These are phyloP conservation scores for Xylota sylvarum DNA, from an alignment of 2,888 invertebrate species.

Conservation along the genomic window DNA sequence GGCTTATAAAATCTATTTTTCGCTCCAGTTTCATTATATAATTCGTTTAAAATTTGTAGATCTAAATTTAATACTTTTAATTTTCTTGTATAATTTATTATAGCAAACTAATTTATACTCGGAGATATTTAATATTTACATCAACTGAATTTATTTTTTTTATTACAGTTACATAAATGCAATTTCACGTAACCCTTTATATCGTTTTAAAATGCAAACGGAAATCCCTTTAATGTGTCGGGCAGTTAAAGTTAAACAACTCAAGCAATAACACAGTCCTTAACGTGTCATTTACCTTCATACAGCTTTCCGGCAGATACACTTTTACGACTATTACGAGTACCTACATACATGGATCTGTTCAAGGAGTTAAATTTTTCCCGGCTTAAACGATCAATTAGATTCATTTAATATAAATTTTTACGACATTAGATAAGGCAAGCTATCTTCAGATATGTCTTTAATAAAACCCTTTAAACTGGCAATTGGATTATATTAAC, in stretches of 20 bases:
- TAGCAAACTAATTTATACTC: background rate
- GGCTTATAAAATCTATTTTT: no score
- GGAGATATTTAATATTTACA: background rate
- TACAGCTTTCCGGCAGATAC: conserved; percentile 28
- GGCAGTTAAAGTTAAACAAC: conserved; percentile 17
- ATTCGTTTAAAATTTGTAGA: background rate
- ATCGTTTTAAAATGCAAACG: background rate
- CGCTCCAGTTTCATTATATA: background rate
- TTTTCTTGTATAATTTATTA: background rate
- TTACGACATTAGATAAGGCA: conserved; percentile 28
- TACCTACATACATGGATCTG: background rate
- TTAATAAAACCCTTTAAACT: background rate
- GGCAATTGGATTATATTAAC: conserved; percentile 1
- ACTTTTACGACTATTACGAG: conserved; percentile 22
- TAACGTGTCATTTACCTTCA: background rate
- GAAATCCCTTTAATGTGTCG: background rate
- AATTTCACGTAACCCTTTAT: background rate
- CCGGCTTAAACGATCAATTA: conserved; percentile 30
- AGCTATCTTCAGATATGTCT: conserved; percentile 5
- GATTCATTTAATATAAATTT: conserved; percentile 33
- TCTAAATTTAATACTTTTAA: background rate
- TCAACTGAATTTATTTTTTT: background rate
- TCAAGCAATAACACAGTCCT: conserved; percentile 5
- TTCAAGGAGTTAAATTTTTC: background rate
- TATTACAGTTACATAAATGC: background rate